These are phyloP conservation scores for Catharus bicknelli DNA, from an alignment of 2,113 vertebrate genomes.

Conservation along the genomic window DNA sequence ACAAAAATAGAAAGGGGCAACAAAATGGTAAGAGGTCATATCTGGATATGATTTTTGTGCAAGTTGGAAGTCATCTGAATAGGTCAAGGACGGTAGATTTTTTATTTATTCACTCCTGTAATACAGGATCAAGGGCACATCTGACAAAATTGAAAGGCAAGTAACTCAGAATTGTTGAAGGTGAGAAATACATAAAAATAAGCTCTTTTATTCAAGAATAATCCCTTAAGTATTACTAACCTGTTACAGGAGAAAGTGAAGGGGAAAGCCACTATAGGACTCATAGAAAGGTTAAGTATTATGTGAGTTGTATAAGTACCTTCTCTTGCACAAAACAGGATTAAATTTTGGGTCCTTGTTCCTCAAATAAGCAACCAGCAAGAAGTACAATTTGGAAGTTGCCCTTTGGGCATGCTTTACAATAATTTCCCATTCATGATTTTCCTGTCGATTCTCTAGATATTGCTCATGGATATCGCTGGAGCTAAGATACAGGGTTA, in stretches of 20 bases:
- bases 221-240: rapidly evolving
- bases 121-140: background rate
- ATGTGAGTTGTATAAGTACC: background rate
- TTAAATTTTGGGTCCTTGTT: background rate
- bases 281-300: background rate
- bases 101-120: background rate
- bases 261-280: background rate
- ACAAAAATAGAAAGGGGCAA: background rate
- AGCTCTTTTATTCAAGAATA: background rate
- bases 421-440: background rate
- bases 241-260: background rate
- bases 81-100: background rate
- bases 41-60: background rate
- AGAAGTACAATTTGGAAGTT: background rate
- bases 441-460: background rate
- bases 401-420: background rate
- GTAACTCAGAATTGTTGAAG: background rate
- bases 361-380: background rate
- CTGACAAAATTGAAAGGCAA: background rate
- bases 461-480: background rate
- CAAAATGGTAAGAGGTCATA: background rate
- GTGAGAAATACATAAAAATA: background rate
- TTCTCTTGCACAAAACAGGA: background rate
- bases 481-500: background rate
- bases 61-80: background rate